Conservation (phyloP, 2,113 vertebrate genomes). For the Strigops habroptila region DNA sequence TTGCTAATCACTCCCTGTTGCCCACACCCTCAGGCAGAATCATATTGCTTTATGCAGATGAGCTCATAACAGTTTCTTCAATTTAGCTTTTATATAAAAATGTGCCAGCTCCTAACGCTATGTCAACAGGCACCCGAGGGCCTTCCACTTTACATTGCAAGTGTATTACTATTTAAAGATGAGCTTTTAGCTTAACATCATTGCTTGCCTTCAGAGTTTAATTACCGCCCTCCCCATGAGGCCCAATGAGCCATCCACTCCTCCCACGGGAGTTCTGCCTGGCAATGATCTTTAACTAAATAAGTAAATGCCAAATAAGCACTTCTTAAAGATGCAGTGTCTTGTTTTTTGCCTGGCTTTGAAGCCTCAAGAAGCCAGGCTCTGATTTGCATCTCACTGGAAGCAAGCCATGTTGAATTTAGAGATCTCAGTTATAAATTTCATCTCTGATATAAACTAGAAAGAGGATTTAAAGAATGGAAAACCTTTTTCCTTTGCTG, state of each 20-base stretch:
- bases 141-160: slow-evolving; percentile 76
- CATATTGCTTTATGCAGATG: slow-evolving; percentile 91
- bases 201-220: slow-evolving; percentile 79
- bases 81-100: slow-evolving; percentile 83
- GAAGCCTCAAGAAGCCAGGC: background rate
- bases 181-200: slow-evolving; percentile 84
- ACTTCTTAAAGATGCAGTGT: slow-evolving; percentile 60
- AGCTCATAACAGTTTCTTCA: slow-evolving; percentile 87
- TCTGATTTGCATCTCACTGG: background rate
- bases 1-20: slow-evolving; percentile 86
- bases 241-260: slow-evolving; percentile 73
- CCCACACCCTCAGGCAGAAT: slow-evolving; percentile 84
- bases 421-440: background rate
- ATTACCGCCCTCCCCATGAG: slow-evolving; percentile 85
- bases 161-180: slow-evolving; percentile 85
- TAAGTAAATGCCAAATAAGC: slow-evolving; percentile 73
- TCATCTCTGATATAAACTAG: background rate
- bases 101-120: slow-evolving; percentile 76
- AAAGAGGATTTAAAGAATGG: background rate
- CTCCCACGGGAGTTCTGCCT: slow-evolving; percentile 74
- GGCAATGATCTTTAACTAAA: slow-evolving; percentile 80
- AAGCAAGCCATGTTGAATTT: background rate
- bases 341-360: slow-evolving; percentile 24
- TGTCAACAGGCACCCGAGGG: slow-evolving; percentile 92
- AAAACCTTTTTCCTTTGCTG: background rate